Base-by-base conservation (phyloP, 2,888 invertebrate genomes). In the Oithona nana region DNA sequence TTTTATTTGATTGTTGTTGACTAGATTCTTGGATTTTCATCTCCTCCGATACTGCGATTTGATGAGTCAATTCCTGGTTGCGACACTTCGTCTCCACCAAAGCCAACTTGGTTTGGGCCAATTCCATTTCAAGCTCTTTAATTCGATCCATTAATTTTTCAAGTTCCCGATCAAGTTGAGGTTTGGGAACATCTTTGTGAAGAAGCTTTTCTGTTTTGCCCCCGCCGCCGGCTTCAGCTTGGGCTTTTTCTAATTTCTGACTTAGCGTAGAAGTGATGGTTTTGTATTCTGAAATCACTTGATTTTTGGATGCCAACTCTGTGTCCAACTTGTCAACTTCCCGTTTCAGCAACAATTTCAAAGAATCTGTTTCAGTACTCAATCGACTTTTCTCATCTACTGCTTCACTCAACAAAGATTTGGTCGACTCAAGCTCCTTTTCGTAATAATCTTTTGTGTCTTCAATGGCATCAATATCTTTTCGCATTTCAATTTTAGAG, bases 21-120 rank as follows among this genome's bases (percentile, higher is more conserved):
- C 49, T 22, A 24, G 48, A 49, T 13, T 26, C 48, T 24, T 59
- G 59, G 30, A 20, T 13, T 3, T 29, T 6, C 13, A 11, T 29
- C 16, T 29, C 20, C 6, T 29, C 26, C 20, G 39, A 31, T 39
- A n/a, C 11, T 70, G 84, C 84, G 62, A 94, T 75, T 70, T 90
- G 88, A 75, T 97, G 94, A 49, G 86, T 88, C 66, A 97, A 75
- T 73, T 90, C 88, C 80, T 94, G 94, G 74, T 90, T 93, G 71
- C 84, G 83, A 76, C 95, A 95, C 75, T 95, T 89, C 1, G 93
- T 88, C 75, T 98, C 94, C 3, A 97, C 98, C 67, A 95, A 85
- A 0, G 92, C 93, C 67, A 98, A 76, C 74, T 98, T 98, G 0
- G 95, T 92, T 72, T 93, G 89, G 1, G 97, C 98, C 67, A 98